Percentiles rank a stretch among this genome's conserved stretches.
These are phyloP conservation scores for Ibycter americanus DNA, from an alignment of 2,797 vertebrate genomes.

Conservation along the genomic window DNA sequence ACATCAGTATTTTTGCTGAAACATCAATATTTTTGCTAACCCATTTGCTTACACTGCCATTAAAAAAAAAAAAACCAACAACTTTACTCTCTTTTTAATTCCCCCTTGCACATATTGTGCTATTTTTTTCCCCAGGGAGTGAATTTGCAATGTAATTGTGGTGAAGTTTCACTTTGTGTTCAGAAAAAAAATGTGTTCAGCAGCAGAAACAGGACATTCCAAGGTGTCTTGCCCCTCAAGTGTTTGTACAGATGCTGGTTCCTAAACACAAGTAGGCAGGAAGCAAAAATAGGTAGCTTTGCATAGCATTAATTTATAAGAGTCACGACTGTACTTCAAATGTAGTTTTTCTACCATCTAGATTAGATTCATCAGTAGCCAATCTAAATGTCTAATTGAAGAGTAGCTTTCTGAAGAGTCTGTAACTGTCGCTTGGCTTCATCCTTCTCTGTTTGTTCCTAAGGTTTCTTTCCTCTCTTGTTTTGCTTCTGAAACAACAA, in stretches of 20 bases:
- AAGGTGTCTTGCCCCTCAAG: neutral
- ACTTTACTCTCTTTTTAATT: neutral
- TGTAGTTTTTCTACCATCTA: neutral
- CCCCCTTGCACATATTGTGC: neutral
- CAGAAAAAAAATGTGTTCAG: neutral
- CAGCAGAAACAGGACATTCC: constrained; percentile 15
- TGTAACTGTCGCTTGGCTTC: constrained; percentile 53
- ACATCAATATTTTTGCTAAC: neutral
- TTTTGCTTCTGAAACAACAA: constrained; percentile 70
- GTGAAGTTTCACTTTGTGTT: neutral
- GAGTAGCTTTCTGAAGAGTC: constrained; percentile 40
- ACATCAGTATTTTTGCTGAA: neutral
- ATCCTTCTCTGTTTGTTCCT: constrained; percentile 51
- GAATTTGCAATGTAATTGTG: neutral
- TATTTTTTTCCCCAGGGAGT: neutral
- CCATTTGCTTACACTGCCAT: neutral
- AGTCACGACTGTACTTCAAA: neutral
- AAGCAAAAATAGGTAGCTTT: constrained; percentile 50
- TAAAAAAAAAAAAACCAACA: neutral
- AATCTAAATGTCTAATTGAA: constrained; percentile 32
- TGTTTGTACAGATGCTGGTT: neutral
- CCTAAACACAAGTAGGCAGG: neutral
- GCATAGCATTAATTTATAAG: constrained; percentile 27
- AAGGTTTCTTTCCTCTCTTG: constrained; percentile 57
- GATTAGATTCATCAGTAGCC: constrained; percentile 20